Evolutionary conservation across 2,888 invertebrate genomes (phyloP).

Genomic region (Zhuqinia jingwanae): DNA sequence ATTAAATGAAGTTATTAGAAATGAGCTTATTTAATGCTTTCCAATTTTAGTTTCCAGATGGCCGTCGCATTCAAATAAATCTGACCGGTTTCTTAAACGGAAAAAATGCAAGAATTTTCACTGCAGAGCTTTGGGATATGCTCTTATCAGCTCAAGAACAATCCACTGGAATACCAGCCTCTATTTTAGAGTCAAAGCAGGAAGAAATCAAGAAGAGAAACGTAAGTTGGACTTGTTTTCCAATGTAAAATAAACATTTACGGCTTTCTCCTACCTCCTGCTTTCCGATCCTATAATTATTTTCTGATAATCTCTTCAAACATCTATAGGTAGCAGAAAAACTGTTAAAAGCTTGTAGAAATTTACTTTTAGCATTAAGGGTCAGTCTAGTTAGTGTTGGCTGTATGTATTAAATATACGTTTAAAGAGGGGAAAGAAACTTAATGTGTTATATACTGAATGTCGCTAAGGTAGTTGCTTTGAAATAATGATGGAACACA

Average conservation of each 20-base stretch:
- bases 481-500: conserved; percentile 80
- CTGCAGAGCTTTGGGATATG: conserved; percentile 98
- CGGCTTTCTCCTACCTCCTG: too few relatives aligned
- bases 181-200: conserved; percentile 97
- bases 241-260: too few relatives aligned
- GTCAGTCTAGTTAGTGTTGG: not conserved
- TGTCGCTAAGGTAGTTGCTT: conserved; percentile 72
- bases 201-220: conserved; percentile 96
- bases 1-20: not conserved
- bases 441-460: conserved; percentile 67
- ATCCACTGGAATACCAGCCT: conserved; percentile 96
- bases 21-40: not conserved
- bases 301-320: not conserved
- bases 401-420: not conserved
- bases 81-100: conserved; percentile 99
- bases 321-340: not conserved
- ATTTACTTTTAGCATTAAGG: too few relatives aligned
- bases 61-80: conserved; percentile 99
- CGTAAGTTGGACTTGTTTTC: conserved; percentile 82
- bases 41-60: conserved; percentile 86
- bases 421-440: conserved; percentile 31
- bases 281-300: too few relatives aligned
- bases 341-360: too few relatives aligned
- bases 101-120: conserved; percentile 97
- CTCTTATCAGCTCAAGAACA: conserved; percentile 97